phyloP scores from a whole-genome alignment of 2,113 vertebrate genomes.

The Cichladusa arquata region DNA sequence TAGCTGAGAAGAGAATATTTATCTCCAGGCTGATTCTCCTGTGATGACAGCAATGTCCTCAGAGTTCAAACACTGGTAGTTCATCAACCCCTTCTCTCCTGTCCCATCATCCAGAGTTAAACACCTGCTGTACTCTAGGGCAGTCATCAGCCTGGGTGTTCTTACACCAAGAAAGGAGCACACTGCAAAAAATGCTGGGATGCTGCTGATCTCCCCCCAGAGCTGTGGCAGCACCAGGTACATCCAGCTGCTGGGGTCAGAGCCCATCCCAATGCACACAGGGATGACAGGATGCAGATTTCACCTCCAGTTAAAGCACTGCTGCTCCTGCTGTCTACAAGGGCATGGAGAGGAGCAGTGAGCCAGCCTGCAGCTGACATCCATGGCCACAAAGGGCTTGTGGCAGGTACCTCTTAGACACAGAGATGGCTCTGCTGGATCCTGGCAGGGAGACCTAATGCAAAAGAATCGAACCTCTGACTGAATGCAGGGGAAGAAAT shows the following conservation, averaged over 20 bases:
- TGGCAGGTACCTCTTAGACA: neutral
- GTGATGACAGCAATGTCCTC: rapidly evolving
- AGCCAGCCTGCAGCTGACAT: rapidly evolving
- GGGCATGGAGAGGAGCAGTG: rapidly evolving
- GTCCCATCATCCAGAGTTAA: neutral
- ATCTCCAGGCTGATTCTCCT: neutral
- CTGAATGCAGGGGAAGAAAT: neutral
- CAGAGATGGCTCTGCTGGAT: neutral
- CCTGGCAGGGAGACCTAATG: neutral
- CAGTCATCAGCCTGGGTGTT: neutral
- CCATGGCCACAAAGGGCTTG: neutral
- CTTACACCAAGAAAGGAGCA: neutral
- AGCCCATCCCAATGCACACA: rapidly evolving
- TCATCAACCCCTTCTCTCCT: neutral
- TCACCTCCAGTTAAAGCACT: neutral
- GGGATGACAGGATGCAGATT: no score
- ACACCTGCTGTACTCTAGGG: neutral
- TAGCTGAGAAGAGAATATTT: neutral
- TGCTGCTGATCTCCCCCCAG: neutral
- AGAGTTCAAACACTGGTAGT: neutral
- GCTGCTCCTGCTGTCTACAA: neutral
- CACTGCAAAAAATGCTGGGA: rapidly evolving
- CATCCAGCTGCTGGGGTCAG: neutral
- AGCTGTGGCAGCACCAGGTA: rapidly evolving
- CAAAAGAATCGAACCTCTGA: neutral